Conservation (phyloP, 2,113 vertebrate species). For the Siniperca chuatsi region DNA sequence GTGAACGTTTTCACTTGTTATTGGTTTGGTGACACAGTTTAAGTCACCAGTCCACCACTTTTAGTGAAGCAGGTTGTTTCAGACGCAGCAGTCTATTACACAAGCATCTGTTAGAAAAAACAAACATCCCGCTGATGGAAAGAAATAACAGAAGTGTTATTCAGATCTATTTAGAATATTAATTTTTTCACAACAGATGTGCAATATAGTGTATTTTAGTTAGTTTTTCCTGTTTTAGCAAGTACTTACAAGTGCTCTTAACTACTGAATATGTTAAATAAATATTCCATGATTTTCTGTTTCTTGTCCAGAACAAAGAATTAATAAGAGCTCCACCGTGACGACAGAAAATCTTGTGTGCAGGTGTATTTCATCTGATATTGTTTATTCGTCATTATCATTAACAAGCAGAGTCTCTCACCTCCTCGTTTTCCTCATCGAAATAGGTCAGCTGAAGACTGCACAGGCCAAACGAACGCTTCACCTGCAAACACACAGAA, state of each 20-base stretch:
- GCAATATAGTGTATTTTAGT: background rate
- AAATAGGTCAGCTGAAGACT: constrained; percentile 84
- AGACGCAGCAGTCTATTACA: too few species aligned
- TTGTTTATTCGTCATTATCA: background rate
- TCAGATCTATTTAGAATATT: background rate
- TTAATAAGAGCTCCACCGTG: background rate
- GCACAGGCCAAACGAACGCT: constrained; percentile 82
- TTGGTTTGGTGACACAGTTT: background rate
- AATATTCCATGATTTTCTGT: background rate
- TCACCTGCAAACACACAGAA: constrained; percentile 71
- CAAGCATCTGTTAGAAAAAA: too few species aligned
- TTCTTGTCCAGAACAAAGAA: background rate
- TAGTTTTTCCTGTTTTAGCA: too few species aligned
- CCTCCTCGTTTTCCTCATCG: constrained; percentile 85
- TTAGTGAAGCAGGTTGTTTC: too few species aligned
- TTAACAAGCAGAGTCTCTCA: constrained; percentile 50
- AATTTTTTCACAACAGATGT: background rate
- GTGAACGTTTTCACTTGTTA: background rate
- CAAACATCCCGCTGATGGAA: background rate
- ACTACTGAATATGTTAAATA: background rate
- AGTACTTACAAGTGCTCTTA: background rate
- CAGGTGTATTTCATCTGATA: background rate
- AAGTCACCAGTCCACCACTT: background rate
- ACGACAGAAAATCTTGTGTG: too few species aligned
- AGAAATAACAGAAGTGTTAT: background rate